Conservation (phyloP, 2,113 vertebrate species). For the Thryonomys swinderianus region DNA sequence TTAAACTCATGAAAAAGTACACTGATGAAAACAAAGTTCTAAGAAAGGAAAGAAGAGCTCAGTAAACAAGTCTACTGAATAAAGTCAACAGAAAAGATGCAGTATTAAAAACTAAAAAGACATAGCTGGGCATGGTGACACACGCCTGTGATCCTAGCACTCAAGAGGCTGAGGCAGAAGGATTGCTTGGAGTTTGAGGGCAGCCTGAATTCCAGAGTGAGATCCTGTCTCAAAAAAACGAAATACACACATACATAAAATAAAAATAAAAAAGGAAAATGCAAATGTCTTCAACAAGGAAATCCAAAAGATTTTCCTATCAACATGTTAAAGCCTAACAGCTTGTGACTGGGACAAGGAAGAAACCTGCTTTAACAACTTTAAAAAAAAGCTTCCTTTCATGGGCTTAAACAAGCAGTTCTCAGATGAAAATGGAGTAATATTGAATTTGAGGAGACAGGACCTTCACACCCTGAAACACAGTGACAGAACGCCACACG, state of each 20-base stretch:
- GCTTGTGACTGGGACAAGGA: neutral
- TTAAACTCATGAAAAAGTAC: neutral
- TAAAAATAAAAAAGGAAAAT: neutral
- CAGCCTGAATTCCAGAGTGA: neutral
- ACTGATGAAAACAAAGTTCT: neutral
- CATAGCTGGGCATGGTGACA: neutral
- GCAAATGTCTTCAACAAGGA: neutral
- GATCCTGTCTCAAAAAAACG: neutral
- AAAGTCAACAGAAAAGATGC: neutral
- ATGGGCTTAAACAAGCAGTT: neutral
- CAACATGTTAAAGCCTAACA: constrained; percentile 25
- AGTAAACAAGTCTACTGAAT: neutral
- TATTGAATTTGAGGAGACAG: neutral
- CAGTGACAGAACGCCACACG: neutral
- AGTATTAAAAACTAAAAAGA: neutral
- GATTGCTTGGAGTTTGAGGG: neutral
- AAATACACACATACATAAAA: neutral
- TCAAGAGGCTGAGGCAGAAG: neutral
- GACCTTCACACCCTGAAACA: neutral
- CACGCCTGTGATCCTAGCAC: neutral
- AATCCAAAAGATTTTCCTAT: neutral
- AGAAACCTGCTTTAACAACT: neutral
- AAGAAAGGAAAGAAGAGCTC: neutral
- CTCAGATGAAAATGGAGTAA: neutral
- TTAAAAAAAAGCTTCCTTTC: neutral